Conservation (phyloP, 2,113 vertebrate genomes). For the Sinocyclocheilus maitianheensis region DNA sequence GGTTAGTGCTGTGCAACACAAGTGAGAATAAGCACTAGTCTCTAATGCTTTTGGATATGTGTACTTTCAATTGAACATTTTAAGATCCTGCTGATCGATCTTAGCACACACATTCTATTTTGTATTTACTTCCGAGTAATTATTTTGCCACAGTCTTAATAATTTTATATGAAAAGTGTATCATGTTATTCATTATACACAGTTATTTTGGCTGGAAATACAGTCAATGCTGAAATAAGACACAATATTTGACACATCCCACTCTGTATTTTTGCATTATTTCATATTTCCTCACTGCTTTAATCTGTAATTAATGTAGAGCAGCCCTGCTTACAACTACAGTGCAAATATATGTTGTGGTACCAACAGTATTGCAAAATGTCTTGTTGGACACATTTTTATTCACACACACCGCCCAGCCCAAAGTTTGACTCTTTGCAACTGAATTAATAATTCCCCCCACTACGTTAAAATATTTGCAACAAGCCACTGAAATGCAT, state of each 20-base stretch:
- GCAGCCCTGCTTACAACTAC: background rate
- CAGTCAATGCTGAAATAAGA: background rate
- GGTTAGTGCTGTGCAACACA: constrained; percentile 57
- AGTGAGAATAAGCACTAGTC: constrained; percentile 9
- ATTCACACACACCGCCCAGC: background rate
- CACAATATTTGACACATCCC: background rate
- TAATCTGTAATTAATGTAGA: background rate
- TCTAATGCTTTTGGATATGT: background rate
- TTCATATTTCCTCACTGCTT: background rate
- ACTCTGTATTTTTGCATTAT: background rate
- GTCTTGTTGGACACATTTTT: background rate
- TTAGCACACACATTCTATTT: background rate
- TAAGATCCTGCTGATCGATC: background rate
- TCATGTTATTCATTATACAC: background rate
- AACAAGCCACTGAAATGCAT: background rate
- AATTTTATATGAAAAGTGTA: background rate
- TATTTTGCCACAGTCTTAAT: background rate
- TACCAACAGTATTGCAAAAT: background rate
- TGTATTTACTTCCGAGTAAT: background rate
- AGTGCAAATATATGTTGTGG: background rate
- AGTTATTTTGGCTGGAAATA: background rate
- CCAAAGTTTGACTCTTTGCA: background rate
- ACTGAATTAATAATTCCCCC: background rate
- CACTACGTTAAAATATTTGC: background rate
- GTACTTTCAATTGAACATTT: background rate